Evolutionary conservation across 1,140 invertebrate genomes (phyloP), one percentile per base, ranked within the genome.

Genomic region (Drosophila subobscura): DNA sequence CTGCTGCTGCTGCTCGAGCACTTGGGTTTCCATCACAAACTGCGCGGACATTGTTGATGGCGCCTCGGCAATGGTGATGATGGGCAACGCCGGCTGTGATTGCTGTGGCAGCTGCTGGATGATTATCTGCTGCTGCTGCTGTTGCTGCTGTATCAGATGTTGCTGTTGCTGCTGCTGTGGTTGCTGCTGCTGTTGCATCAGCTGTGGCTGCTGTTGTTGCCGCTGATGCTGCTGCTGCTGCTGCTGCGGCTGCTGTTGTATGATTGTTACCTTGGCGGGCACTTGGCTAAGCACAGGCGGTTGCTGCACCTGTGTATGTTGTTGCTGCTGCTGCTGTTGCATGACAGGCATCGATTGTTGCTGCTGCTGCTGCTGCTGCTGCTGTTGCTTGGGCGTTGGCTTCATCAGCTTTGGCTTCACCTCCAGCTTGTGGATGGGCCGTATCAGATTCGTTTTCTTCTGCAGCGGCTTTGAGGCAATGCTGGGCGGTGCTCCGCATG

Each of bases 391-490:
- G 1, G 63, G 25, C n/a, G 76, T 52, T 5, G 72, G 72, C 54
- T 90, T 91, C 76, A 91, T 81, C 1, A 89, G n/a, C 46, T 91
- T 91, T 0, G 89, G 89, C 61, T 91, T 91, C 20, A 91, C 85
- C 45, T 91, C 89, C 14, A 89, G 68, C 51, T 91, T 91, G 64
- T 91, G 79, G 29, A 91, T 88, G 41, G 89, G 89, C 4, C 89
- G 47, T 12, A 91, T 90, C 8, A 91, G 25, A 44, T 91, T 91
- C 3, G 85, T 89, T 22, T 83, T 80, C 49, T 81, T 89, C 33
- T 89, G 77, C 27, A 90, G 41, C 16, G 89, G 73, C 55, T 90
- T 90, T 5, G 84, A 86, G 1, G 89, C 79, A 42, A 89, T 83
- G 63, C 89, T 84, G n/a, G 76, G 72, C 0, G 80, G 78, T 37